phyloP scores from a whole-genome alignment of 2,113 vertebrate species.

The Caranx melampygus region DNA sequence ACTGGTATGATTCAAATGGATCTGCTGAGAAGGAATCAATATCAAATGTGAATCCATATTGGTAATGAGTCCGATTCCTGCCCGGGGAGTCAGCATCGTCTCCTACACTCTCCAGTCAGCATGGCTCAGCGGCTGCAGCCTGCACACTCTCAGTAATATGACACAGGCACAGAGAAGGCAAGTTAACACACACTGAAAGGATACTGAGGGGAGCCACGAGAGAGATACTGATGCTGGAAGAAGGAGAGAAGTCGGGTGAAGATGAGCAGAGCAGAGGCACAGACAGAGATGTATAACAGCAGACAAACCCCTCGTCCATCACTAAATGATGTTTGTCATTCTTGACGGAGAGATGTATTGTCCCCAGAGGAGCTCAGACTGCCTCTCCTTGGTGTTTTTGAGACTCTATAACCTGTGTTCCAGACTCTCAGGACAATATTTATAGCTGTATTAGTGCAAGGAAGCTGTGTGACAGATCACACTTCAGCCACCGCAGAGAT shows the following conservation, averaged over 20 bases:
- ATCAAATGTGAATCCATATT: slow-evolving; percentile 49
- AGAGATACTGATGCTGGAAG: slow-evolving; percentile 48
- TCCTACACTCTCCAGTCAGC: slow-evolving; percentile 49
- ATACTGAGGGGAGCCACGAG: slow-evolving; percentile 34
- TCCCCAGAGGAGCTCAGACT: slow-evolving; percentile 37
- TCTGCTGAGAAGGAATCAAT: slow-evolving; percentile 39
- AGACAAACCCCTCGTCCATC: slow-evolving; percentile 59
- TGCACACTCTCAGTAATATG: slow-evolving; percentile 41
- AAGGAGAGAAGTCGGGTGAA: slow-evolving; percentile 44
- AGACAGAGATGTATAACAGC: slow-evolving; percentile 37
- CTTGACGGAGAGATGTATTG: slow-evolving; percentile 8
- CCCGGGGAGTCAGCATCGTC: slow-evolving; percentile 55
- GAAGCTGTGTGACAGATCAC: not conserved
- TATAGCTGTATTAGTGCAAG: not conserved
- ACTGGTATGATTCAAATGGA: slow-evolving; percentile 38
- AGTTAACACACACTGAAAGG: slow-evolving; percentile 45
- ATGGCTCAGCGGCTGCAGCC: slow-evolving; percentile 56
- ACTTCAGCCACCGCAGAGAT: not conserved
- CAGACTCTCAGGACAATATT: slow-evolving; percentile 1
- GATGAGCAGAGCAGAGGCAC: slow-evolving; percentile 45
- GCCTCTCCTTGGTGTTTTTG: slow-evolving; percentile 41
- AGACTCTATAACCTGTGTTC: slow-evolving; percentile 15
- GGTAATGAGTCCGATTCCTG: slow-evolving; percentile 50
- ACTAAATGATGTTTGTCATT: slow-evolving; percentile 67
- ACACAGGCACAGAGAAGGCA: slow-evolving; percentile 52